Percentiles rank a stretch among this genome's conserved stretches.
phyloP scores from a whole-genome alignment of 2,113 vertebrate genomes.

The Chaetops frenatus region DNA sequence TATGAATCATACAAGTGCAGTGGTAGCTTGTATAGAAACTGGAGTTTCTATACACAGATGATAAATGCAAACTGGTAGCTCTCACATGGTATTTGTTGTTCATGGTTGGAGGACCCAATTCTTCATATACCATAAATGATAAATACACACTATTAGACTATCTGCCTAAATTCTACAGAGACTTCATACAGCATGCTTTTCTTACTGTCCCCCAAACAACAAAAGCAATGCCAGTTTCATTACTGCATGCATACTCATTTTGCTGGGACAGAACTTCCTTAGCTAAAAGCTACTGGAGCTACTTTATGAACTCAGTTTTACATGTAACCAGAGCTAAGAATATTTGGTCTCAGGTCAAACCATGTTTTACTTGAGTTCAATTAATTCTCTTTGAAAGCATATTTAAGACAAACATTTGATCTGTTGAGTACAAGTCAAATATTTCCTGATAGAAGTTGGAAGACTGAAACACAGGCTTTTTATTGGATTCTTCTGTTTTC shows the following conservation, averaged over 20 bases:
- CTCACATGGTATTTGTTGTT: neutral
- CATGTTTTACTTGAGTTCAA: neutral
- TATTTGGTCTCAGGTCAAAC: neutral
- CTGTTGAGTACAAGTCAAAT: rapidly evolving
- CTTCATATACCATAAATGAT: neutral
- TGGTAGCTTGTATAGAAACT: neutral
- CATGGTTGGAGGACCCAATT: neutral
- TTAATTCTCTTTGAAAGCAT: neutral
- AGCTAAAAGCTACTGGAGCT: neutral
- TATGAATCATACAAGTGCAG: neutral
- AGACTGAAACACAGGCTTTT: neutral
- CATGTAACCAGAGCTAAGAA: neutral
- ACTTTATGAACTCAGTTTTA: neutral
- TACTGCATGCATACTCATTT: neutral
- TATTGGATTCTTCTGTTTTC: neutral
- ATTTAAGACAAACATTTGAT: neutral
- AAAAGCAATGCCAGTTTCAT: neutral
- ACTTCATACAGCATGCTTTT: neutral
- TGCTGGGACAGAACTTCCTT: neutral
- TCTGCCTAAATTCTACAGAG: neutral
- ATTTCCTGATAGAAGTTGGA: neutral
- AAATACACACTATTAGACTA: neutral
- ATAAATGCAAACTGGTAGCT: neutral
- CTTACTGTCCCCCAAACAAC: neutral
- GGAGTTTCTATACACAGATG: neutral